These are phyloP conservation scores for Orchesella flavescens DNA, from an alignment of 2,888 invertebrate genomes.

Conservation along the genomic window DNA sequence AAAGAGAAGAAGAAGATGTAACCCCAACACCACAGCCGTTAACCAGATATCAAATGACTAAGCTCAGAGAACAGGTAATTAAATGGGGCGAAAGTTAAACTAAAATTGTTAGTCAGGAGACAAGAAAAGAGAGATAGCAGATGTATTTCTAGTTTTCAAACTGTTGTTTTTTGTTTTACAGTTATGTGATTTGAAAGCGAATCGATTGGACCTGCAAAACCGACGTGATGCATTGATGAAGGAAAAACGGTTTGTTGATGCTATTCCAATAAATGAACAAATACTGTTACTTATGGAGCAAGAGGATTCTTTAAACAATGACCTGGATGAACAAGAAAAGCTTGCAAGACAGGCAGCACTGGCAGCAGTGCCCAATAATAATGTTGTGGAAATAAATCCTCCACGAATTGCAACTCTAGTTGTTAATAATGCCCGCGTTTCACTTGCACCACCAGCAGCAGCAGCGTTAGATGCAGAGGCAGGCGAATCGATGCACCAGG, in stretches of 20 bases:
- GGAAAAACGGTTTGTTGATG: neutral
- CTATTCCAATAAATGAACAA: neutral
- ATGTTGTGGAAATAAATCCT: no score
- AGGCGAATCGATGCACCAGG: neutral
- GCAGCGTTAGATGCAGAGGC: neutral
- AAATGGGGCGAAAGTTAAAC: neutral
- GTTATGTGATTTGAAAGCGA: neutral
- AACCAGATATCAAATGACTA: neutral
- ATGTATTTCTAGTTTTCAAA: neutral
- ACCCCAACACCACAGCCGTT: neutral
- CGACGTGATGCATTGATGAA: neutral
- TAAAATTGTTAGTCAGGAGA: neutral
- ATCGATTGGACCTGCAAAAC: neutral
- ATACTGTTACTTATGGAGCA: no score
- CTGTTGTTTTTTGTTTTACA: neutral
- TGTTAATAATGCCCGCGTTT: neutral
- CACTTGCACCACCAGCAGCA: neutral
- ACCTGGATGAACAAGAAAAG: neutral
- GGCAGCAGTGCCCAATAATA: neutral
- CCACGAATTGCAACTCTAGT: no score
- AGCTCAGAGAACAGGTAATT: conserved; percentile 19
- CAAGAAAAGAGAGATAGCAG: neutral
- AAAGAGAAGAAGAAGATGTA: neutral
- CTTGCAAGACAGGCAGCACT: neutral
- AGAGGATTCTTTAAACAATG: neutral